These are phyloP conservation scores for Oreochromis tanganicae DNA, from an alignment of 2,113 vertebrate species.

Conservation along the genomic window DNA sequence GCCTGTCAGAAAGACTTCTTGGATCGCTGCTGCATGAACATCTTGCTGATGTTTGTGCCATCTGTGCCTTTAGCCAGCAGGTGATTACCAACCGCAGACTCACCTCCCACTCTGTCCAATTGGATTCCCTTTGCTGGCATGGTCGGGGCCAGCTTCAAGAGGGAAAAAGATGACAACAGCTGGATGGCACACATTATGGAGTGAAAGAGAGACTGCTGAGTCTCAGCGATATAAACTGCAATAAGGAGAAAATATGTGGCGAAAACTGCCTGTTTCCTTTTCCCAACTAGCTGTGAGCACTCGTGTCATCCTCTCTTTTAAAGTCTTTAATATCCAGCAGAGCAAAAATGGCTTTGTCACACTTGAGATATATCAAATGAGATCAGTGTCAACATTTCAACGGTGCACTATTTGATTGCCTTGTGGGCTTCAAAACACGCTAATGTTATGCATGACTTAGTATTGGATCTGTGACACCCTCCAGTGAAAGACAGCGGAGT, in stretches of 20 bases:
- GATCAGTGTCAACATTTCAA: slow-evolving; percentile 65
- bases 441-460: slow-evolving; percentile 61
- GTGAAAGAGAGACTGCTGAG: slow-evolving; percentile 8
- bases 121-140: slow-evolving; percentile 37
- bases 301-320: slow-evolving; percentile 41
- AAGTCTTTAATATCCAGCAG: slow-evolving; percentile 43
- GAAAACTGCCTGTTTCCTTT: slow-evolving; percentile 24
- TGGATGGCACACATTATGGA: slow-evolving; percentile 39
- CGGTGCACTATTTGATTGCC: slow-evolving; percentile 56
- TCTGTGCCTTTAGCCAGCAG: slow-evolving; percentile 63
- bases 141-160: slow-evolving; percentile 31
- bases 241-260: not conserved
- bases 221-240: slow-evolving; percentile 7
- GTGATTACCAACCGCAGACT: slow-evolving; percentile 59
- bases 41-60: slow-evolving; percentile 58
- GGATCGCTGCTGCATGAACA: slow-evolving; percentile 42
- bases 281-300: slow-evolving; percentile 3
- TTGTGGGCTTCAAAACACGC: slow-evolving; percentile 46
- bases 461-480: slow-evolving; percentile 60
- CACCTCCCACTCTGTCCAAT: slow-evolving; percentile 54
- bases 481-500: slow-evolving; percentile 28
- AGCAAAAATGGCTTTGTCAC: slow-evolving; percentile 65
- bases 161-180: slow-evolving; percentile 45
- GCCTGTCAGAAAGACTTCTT: slow-evolving; percentile 46
- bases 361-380: slow-evolving; percentile 63